Base-by-base conservation (phyloP, 2,797 vertebrate genomes). In the Tapera naevia region DNA sequence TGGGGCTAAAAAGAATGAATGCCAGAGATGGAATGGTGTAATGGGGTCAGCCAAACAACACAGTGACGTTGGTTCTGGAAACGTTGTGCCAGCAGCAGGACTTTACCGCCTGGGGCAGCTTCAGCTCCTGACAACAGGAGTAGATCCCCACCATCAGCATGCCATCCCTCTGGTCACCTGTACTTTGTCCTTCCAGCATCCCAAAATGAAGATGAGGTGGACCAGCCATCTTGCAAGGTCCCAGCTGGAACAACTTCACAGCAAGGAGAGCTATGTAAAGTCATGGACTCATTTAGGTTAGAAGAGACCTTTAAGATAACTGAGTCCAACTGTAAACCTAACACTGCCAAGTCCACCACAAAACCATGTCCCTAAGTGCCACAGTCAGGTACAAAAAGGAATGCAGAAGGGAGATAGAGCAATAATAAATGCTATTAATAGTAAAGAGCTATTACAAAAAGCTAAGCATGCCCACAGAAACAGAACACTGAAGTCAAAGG, bases 221-320 rank as follows among this genome's bases (percentile, higher is more conserved):
- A 72, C 11, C 14, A 58, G 39, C 3, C 24, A 10, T 11, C 50
- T 58, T 8, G 0, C 17, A 4, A 0, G 4, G 24, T 65, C 27
- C 39, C 45, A 39, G 23, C 5, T 50, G 22, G 28, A 56, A 37
- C 35, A 72, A 43, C 37, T 41, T 46, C 60, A 14, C 17, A 35
- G n/a, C 33, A 43, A 7, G 17, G 19, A 50, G 25, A 33, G 8
- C 0, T 1, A 35, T 14, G 33, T 14, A 15, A 67, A 48, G 10
- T 48, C 46, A 48, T 23, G 48, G 57, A 56, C 48, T 46, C 3
- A 2, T 16, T 33, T 35, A 35, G n/a, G 24, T 67, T 50, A 25
- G 65, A 67, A 79, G n/a, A 53, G 48, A 61, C 43, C 60, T 53
- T 81, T 28, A 16, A 56, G 7, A 41, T 18, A 70, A 27, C 16